These are phyloP conservation scores for Plebejus anna DNA, from an alignment of 2,888 invertebrate genomes.

Conservation along the genomic window DNA sequence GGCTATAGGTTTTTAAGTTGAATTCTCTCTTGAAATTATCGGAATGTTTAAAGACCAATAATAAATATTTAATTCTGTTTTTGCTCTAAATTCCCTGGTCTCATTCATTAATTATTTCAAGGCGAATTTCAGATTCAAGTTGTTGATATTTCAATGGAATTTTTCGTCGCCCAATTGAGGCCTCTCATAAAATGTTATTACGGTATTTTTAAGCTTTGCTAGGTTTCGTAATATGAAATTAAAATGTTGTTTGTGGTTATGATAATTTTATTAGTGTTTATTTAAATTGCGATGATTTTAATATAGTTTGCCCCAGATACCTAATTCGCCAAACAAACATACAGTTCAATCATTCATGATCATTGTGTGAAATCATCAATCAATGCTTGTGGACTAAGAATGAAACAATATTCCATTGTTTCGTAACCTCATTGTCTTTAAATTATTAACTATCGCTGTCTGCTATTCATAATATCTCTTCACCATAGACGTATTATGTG, in stretches of 20 bases:
- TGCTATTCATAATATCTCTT: background rate
- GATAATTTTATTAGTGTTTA: background rate
- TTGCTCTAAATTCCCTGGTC: background rate
- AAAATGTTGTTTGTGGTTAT: background rate
- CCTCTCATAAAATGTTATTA: background rate
- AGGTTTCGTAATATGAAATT: background rate
- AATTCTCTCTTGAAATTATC: background rate
- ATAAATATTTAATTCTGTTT: conserved; percentile 8
- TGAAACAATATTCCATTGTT: conserved; percentile 2
- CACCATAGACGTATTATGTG: background rate
- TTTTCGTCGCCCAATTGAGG: background rate
- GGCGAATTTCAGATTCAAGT: background rate
- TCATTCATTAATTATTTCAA: conserved; percentile 9
- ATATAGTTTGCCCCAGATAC: background rate
- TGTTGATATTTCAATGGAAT: background rate
- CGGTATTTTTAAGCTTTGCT: background rate
- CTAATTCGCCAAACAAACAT: background rate
- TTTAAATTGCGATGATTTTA: background rate
- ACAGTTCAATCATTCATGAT: background rate
- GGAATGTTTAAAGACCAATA: background rate
- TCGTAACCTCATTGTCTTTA: background rate
- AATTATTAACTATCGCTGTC: background rate
- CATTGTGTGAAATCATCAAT: conserved; percentile 5
- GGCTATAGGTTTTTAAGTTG: background rate
- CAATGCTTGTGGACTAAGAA: background rate